A percentile compares a stretch with the other conserved stretches of the same genome.
Evolutionary conservation across 2,888 invertebrate genomes (phyloP).

Genomic region (Ischnura elegans): DNA sequence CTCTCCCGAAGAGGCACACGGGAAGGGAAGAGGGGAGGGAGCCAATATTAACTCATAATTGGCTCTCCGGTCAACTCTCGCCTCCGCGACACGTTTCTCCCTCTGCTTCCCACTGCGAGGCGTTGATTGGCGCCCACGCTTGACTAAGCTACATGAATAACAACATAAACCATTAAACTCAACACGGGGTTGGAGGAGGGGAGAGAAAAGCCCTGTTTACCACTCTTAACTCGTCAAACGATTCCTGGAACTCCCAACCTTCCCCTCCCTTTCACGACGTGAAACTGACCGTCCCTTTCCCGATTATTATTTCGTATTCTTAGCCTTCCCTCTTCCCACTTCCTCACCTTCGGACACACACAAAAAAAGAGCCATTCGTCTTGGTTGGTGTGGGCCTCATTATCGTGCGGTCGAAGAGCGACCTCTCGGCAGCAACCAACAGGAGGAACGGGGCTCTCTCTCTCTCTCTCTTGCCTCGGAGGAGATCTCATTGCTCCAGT

Average conservation of each 20-base stretch:
- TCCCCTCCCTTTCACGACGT: neutral
- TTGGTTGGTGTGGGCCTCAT: neutral
- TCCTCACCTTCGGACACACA: too few species aligned
- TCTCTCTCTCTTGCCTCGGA: too few species aligned
- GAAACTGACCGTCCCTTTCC: neutral
- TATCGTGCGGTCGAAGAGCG: too few species aligned
- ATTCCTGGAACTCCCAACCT: neutral
- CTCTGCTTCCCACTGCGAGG: slow-evolving; percentile 46
- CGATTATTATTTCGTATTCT: neutral
- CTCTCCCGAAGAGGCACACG: neutral
- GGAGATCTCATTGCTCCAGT: too few species aligned
- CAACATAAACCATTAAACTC: slow-evolving; percentile 45
- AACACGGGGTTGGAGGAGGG: neutral
- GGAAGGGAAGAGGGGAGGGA: neutral
- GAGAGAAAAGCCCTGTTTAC: neutral
- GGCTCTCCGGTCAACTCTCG: slow-evolving; percentile 39
- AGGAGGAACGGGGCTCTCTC: too few species aligned
- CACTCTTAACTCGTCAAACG: slow-evolving; percentile 40
- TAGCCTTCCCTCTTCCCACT: neutral
- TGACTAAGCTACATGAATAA: slow-evolving; percentile 44
- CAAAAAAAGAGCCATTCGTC: neutral
- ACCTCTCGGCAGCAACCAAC: too few species aligned
- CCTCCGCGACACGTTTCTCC: slow-evolving; percentile 34
- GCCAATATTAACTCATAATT: slow-evolving; percentile 57
- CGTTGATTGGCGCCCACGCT: slow-evolving; percentile 54